Percentiles rank a stretch among this genome's conserved stretches.
Evolutionary conservation across 2,113 vertebrate genomes (phyloP).

Genomic region (Tragelaphus imberbis): DNA sequence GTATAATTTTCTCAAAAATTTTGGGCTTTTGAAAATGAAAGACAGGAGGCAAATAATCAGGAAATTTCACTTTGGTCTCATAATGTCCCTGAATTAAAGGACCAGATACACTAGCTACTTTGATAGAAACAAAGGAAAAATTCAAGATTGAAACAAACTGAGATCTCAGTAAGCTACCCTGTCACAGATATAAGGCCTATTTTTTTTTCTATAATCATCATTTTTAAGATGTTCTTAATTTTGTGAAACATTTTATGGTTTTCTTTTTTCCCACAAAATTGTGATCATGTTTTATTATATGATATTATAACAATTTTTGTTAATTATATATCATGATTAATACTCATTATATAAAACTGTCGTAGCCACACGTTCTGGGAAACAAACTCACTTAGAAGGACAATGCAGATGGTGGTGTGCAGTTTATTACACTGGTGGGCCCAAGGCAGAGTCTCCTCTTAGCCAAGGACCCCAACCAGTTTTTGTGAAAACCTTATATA

Average conservation of each 20-base stretch:
- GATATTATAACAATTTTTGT: neutral
- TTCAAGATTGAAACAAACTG: neutral
- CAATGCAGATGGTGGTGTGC: no score
- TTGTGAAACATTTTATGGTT: neutral
- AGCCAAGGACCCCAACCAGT: no score
- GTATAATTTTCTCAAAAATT: neutral
- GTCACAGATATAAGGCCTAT: neutral
- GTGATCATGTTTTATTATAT: neutral
- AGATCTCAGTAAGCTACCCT: neutral
- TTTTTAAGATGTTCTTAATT: neutral
- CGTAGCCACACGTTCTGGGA: no score
- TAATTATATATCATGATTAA: neutral
- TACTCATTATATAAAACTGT: neutral
- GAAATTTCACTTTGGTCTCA: neutral
- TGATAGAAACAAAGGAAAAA: neutral
- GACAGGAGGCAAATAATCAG: neutral
- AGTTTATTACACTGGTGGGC: no score
- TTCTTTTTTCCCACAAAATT: neutral
- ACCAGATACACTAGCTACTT: neutral
- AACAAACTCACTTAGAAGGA: no score
- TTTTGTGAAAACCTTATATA: no score
- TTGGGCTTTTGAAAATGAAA: constrained; percentile 30
- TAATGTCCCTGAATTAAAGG: neutral
- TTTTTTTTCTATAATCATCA: neutral
- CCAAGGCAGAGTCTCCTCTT: no score